These are phyloP conservation scores for Notospermus geniculatus DNA, from an alignment of 1,140 invertebrate genomes.

Conservation along the genomic window DNA sequence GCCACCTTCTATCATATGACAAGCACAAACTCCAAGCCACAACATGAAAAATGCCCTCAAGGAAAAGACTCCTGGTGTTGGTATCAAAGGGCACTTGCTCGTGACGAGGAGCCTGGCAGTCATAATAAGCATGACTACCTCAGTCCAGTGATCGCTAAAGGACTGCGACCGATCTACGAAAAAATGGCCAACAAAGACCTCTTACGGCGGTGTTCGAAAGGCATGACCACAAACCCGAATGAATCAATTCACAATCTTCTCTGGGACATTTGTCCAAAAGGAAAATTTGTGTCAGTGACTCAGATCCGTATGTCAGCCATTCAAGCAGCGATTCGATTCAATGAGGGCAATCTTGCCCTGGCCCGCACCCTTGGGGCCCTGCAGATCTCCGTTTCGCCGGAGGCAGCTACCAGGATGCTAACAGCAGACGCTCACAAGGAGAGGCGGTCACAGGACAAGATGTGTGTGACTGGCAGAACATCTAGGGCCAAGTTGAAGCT, in stretches of 20 bases:
- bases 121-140: too few relatives aligned
- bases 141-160: neutral
- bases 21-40: neutral
- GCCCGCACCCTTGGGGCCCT: too few relatives aligned
- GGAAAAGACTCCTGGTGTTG: neutral
- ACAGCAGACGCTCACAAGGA: too few relatives aligned
- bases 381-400: too few relatives aligned
- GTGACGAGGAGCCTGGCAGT: neutral
- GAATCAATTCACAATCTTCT: neutral
- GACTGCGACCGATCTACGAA: neutral
- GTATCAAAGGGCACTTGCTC: neutral
- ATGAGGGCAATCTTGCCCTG: too few relatives aligned
- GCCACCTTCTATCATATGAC: neutral
- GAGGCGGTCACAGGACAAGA: too few relatives aligned
- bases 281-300: too few relatives aligned
- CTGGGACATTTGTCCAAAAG: neutral
- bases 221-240: neutral
- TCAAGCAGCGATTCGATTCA: too few relatives aligned
- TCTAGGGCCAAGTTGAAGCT: too few relatives aligned
- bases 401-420: too few relatives aligned
- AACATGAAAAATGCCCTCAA: neutral
- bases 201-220: neutral
- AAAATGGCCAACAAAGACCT: neutral
- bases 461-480: too few relatives aligned
- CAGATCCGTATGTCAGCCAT: too few relatives aligned